These are phyloP conservation scores for Aporrectodea caliginosa DNA, from an alignment of 1,140 invertebrate genomes.

Conservation along the genomic window DNA sequence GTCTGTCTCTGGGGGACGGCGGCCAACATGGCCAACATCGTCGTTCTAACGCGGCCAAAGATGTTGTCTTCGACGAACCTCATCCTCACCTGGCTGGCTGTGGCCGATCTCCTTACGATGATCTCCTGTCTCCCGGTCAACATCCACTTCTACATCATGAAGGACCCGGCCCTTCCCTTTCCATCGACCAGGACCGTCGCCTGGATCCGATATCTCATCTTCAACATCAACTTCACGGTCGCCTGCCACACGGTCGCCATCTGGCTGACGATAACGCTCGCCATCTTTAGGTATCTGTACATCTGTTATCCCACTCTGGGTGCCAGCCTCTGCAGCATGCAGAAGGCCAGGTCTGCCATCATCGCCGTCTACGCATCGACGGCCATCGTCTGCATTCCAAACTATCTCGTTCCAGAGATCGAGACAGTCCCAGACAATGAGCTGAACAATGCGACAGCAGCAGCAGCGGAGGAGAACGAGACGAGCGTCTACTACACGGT, in stretches of 20 bases:
- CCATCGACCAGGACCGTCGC: constrained; percentile 37
- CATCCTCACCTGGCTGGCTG: constrained; percentile 77
- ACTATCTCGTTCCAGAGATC: constrained; percentile 60
- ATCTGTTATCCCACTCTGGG: constrained; percentile 68
- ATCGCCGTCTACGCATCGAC: constrained; percentile 68
- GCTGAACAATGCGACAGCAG: neutral
- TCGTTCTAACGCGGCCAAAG: constrained; percentile 80
- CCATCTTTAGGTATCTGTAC: constrained; percentile 77
- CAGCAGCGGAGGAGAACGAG: neutral
- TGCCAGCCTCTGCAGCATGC: constrained; percentile 68
- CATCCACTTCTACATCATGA: constrained; percentile 61
- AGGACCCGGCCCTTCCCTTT: constrained; percentile 35
- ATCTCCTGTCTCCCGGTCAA: constrained; percentile 79
- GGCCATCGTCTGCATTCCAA: constrained; percentile 72
- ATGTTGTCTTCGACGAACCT: constrained; percentile 79
- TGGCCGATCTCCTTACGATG: constrained; percentile 83
- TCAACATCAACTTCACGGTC: constrained; percentile 65
- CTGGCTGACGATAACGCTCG: constrained; percentile 84
- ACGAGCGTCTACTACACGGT: constrained; percentile 15
- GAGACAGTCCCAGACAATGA: neutral
- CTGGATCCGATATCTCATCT: constrained; percentile 49
- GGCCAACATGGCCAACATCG: constrained; percentile 83
- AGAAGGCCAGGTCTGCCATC: constrained; percentile 69
- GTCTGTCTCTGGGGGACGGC: constrained; percentile 84
- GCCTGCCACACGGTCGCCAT: constrained; percentile 90